Percentiles rank a stretch among this genome's conserved stretches.
Evolutionary conservation across 2,113 vertebrate genomes (phyloP).

Genomic region (Rhea americana): DNA sequence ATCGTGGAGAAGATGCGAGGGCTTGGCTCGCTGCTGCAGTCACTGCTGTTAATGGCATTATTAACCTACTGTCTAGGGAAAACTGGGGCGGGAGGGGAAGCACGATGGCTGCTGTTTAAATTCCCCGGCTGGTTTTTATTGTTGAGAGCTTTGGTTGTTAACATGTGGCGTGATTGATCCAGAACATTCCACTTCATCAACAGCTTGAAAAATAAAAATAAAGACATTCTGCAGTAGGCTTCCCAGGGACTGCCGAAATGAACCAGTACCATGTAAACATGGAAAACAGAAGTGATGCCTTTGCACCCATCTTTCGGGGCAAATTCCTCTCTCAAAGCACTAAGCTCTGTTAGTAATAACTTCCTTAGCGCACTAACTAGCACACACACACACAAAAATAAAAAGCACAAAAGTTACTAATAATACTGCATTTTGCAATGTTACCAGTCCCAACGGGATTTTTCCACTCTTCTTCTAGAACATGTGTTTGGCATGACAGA

Average conservation of each 20-base stretch:
- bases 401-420: conserved; percentile 6
- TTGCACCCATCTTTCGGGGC: neutral
- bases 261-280: conserved; percentile 47
- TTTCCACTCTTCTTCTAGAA: conserved; percentile 47
- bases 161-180: conserved; percentile 30
- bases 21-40: neutral
- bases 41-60: neutral
- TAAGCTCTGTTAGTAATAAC: conserved; percentile 16
- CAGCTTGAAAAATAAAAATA: conserved; percentile 49
- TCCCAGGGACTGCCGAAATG: conserved; percentile 34
- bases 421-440: conserved; percentile 33
- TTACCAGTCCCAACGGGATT: conserved; percentile 44
- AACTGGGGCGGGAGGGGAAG: neutral
- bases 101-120: conserved; percentile 16
- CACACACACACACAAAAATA: neutral
- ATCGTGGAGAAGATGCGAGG: neutral
- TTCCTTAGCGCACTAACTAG: neutral
- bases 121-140: conserved; percentile 29
- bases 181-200: conserved; percentile 37
- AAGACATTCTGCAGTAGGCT: conserved; percentile 29
- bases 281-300: conserved; percentile 19
- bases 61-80: neutral
- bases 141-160: conserved; percentile 18
- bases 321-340: conserved; percentile 20
- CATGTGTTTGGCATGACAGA: conserved; percentile 48